Evolutionary conservation across 2,888 invertebrate genomes (phyloP).

Genomic region (Meloe dianella): DNA sequence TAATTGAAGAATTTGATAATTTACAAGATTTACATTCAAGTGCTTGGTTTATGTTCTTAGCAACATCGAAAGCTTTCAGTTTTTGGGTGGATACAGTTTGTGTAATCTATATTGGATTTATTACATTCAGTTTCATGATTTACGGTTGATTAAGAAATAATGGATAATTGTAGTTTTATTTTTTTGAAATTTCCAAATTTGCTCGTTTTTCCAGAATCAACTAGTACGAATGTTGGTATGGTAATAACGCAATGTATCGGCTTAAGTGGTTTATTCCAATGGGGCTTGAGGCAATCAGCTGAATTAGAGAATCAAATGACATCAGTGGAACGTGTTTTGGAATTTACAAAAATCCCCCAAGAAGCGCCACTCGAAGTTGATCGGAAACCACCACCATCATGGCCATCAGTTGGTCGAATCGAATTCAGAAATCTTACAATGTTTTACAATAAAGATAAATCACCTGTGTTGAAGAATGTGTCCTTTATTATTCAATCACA

Average conservation of each 20-base stretch:
- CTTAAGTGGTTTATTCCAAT: conserved; percentile 63
- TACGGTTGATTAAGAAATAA: conserved; percentile 46
- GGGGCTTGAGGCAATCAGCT: conserved; percentile 74
- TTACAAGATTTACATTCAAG: conserved; percentile 70
- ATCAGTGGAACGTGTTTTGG: conserved; percentile 71
- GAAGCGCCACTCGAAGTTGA: conserved; percentile 56
- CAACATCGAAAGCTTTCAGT: conserved; percentile 71
- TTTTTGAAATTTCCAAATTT: too few species aligned
- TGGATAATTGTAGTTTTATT: conserved; percentile 12
- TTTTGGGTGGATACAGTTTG: conserved; percentile 76
- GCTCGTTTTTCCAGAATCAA: conserved; percentile 38
- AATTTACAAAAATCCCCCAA: conserved; percentile 65
- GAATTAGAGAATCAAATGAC: conserved; percentile 70
- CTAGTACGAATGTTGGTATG: conserved; percentile 62
- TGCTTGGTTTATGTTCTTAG: conserved; percentile 75
- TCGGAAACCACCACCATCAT: conserved; percentile 63
- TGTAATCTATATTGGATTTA: conserved; percentile 68
- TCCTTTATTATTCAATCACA: conserved; percentile 60
- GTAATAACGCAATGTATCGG: conserved; percentile 63
- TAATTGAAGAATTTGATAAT: conserved; percentile 66
- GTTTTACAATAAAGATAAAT: conserved; percentile 67
- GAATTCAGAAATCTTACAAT: conserved; percentile 67
- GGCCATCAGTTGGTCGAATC: conserved; percentile 70
- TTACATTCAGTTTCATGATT: conserved; percentile 71
- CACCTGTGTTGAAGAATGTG: conserved; percentile 68